Evolutionary conservation across 2,113 vertebrate genomes (phyloP), one percentile per base, ranked within the genome.

Genomic region (Passer domesticus): DNA sequence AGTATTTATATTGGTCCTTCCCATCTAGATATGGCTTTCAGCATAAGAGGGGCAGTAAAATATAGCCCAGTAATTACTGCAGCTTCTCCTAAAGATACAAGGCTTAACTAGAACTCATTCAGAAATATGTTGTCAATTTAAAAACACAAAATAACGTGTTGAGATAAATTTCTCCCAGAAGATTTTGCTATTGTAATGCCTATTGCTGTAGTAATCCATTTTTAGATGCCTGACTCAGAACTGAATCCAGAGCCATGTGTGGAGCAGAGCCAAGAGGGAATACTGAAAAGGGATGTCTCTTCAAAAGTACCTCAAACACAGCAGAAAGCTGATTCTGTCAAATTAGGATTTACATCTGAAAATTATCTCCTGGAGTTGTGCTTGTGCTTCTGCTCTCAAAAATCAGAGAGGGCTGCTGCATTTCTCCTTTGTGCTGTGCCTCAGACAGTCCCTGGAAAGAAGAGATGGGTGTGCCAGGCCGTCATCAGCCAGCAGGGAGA

Each of bases 41-140:
- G 46, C 27, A 6, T 85, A 74, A 83, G 55, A 77, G 69, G 87
- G 39, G 63, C 55, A 50, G 33, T 95, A 85, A 91, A 89, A 85
- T 80, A 66, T n/a, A 90, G 37, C 31, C 41, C 24, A 50, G 43
- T 94, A 92, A 95, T 95, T 95, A 91, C 62, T 31, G 30, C 66
- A 85, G 46, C 37, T 85, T 76, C 72, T 89, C 44, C 73, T 92
- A 72, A 75, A 84, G 79, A 82, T 85, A 35, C 50, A 72, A 35
- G 23, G 3, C 69, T 94, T 91, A 92, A 89, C 60, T 84, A 78
- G 69, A 83, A 55, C 33, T 72, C 53, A 50, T 92, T 91, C 46
- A 89, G 74, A 89, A 95, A 79, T 80, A 59, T 6, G 33, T 47
- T 94, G 86, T 66, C 77, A 73, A 66, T 87, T 89, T 87, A 9